Conservation (phyloP, 2,113 vertebrate genomes). For the Ctenodactylus gundi region DNA sequence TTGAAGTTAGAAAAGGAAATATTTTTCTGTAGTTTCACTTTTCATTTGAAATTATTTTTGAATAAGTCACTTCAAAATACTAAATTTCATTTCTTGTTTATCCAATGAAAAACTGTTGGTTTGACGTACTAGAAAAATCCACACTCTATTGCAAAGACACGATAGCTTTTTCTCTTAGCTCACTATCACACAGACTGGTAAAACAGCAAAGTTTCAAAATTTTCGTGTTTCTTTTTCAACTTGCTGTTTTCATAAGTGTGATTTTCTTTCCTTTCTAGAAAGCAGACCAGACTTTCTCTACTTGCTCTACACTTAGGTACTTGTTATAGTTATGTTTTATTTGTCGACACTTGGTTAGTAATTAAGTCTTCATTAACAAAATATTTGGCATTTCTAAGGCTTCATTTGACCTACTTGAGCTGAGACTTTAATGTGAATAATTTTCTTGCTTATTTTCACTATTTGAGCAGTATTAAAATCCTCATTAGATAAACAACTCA, state of each 20-base stretch:
- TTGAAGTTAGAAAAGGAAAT: not conserved
- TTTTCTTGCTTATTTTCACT: not conserved
- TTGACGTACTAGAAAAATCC: not conserved
- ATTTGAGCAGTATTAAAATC: not conserved
- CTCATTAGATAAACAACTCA: not conserved
- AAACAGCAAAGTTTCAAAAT: not conserved
- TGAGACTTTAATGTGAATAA: not conserved
- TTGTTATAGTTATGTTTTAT: not conserved
- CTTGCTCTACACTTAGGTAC: not conserved
- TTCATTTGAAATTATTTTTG: not conserved
- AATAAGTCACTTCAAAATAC: not conserved
- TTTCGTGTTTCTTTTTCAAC: not conserved
- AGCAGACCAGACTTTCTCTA: not conserved
- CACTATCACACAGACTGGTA: not conserved
- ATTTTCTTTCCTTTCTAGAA: not conserved
- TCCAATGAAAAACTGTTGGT: not conserved
- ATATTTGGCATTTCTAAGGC: not conserved
- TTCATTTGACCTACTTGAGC: not conserved
- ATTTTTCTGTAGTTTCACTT: not conserved
- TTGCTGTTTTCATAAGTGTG: not conserved
- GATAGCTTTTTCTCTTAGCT: not conserved
- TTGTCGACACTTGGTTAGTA: not conserved
- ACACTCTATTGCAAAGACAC: not conserved
- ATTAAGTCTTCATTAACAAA: not conserved
- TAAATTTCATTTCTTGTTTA: not conserved